These are phyloP conservation scores for Nasonia vitripennis DNA, from an alignment of 1,140 invertebrate genomes.

Conservation along the genomic window DNA sequence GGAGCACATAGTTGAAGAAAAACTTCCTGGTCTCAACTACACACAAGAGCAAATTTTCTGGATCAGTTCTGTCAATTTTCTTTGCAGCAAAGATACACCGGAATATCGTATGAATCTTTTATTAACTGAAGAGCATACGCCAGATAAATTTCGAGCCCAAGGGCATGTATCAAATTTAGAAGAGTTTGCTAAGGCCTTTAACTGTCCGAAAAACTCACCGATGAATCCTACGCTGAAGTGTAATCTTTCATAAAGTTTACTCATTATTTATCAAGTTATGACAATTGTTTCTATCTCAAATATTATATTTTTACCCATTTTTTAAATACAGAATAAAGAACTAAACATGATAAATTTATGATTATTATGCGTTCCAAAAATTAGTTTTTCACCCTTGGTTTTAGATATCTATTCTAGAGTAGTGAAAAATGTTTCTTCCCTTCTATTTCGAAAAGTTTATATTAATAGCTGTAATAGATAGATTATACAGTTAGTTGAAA, in stretches of 20 bases:
- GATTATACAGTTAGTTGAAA: too few species aligned
- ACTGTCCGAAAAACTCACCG: background rate
- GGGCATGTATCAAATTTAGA: constrained; percentile 27
- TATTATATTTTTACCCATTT: too few species aligned
- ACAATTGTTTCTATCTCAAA: too few species aligned
- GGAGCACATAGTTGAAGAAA: constrained; percentile 28
- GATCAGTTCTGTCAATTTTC: constrained; percentile 19
- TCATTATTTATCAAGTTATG: too few species aligned
- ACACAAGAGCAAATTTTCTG: constrained; percentile 42
- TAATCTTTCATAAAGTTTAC: background rate
- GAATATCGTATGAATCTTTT: constrained; percentile 62
- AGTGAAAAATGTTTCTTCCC: too few species aligned
- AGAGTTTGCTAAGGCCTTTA: constrained; percentile 38
- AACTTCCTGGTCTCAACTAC: constrained; percentile 39
- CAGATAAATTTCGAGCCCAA: background rate
- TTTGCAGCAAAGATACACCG: background rate
- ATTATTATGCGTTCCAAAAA: too few species aligned
- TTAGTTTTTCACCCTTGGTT: too few species aligned
- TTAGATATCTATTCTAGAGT: too few species aligned
- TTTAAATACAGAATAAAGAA: too few species aligned
- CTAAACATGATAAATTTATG: too few species aligned
- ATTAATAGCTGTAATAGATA: too few species aligned
- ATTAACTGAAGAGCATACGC: constrained; percentile 18
- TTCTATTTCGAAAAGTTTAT: too few species aligned
- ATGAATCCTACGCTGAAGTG: constrained; percentile 45